phyloP scores from a whole-genome alignment of 2,113 vertebrate genomes.

The Ursus arctos region DNA sequence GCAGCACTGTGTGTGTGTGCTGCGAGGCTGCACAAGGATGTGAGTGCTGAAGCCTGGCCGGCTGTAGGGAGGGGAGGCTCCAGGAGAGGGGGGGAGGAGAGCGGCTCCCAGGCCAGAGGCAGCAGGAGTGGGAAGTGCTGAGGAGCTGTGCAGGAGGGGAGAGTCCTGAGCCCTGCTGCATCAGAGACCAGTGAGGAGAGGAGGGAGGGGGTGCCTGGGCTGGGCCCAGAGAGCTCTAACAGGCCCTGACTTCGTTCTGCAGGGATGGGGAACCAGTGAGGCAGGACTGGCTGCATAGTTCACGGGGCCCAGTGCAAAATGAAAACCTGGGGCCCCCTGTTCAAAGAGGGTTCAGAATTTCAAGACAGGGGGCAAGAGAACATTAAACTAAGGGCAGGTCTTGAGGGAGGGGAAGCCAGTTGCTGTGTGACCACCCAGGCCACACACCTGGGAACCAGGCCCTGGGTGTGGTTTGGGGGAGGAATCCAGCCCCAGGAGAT shows the following conservation, averaged over 20 bases:
- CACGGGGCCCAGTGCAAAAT: not conserved
- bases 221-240: not conserved
- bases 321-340: not conserved
- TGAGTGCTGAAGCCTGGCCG: not conserved
- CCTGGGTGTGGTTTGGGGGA: not conserved
- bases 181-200: not conserved
- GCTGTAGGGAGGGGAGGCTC: not conserved
- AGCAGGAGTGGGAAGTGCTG: not conserved
- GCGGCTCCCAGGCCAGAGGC: not conserved
- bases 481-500: not conserved
- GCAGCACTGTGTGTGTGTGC: not conserved
- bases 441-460: not conserved
- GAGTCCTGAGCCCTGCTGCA: not conserved
- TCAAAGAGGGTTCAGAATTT: not conserved
- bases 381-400: not conserved
- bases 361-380: no score
- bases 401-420: no score
- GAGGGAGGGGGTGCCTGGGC: no score
- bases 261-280: not conserved
- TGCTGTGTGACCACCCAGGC: no score
- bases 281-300: not conserved
- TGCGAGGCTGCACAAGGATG: not conserved
- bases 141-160: not conserved
- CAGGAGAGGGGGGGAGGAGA: not conserved
- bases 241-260: not conserved